A percentile compares a stretch with the other conserved stretches of the same genome.
Evolutionary conservation across 2,113 vertebrate species (phyloP).

Genomic region (Eretmochelys imbricata): DNA sequence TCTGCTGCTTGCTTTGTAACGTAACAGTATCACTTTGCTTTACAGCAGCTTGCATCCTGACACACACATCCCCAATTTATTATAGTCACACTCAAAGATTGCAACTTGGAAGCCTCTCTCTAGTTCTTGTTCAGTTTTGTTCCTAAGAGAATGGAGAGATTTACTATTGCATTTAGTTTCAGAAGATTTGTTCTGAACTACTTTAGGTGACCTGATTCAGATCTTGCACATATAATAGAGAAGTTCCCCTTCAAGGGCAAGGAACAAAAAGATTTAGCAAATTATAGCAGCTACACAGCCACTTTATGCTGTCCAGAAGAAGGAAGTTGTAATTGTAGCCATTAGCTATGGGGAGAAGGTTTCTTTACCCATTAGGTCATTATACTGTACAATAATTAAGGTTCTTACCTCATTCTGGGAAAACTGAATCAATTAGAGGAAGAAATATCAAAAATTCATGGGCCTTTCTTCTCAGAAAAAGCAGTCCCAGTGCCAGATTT

Average conservation of each 20-base stretch:
- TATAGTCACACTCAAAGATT: not conserved
- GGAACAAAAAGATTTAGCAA: slow-evolving; percentile 46
- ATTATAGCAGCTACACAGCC: not conserved
- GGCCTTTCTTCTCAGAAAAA: slow-evolving; percentile 26
- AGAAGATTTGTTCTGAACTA: slow-evolving; percentile 64
- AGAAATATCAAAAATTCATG: slow-evolving; percentile 43
- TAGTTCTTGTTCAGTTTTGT: slow-evolving; percentile 30
- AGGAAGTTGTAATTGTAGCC: slow-evolving; percentile 53
- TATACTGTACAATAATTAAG: slow-evolving; percentile 46
- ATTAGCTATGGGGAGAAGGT: slow-evolving; percentile 20
- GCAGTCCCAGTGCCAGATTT: not conserved
- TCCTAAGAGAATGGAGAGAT: slow-evolving; percentile 57
- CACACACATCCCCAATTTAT: slow-evolving; percentile 12
- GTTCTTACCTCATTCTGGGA: slow-evolving; percentile 42
- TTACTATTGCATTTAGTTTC: slow-evolving; percentile 57
- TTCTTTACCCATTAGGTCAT: slow-evolving; percentile 51
- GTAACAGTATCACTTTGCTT: slow-evolving; percentile 42
- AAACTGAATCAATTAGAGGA: slow-evolving; percentile 59
- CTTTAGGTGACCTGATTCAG: slow-evolving; percentile 60
- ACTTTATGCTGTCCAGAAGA: slow-evolving; percentile 40
- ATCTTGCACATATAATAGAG: slow-evolving; percentile 47
- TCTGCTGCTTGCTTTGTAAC: slow-evolving; percentile 53
- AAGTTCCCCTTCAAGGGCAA: slow-evolving; percentile 61
- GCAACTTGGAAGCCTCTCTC: slow-evolving; percentile 37
- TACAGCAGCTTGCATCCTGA: not conserved